These are phyloP conservation scores for Lycocorax pyrrhopterus DNA, from an alignment of 2,113 vertebrate genomes.

Conservation along the genomic window DNA sequence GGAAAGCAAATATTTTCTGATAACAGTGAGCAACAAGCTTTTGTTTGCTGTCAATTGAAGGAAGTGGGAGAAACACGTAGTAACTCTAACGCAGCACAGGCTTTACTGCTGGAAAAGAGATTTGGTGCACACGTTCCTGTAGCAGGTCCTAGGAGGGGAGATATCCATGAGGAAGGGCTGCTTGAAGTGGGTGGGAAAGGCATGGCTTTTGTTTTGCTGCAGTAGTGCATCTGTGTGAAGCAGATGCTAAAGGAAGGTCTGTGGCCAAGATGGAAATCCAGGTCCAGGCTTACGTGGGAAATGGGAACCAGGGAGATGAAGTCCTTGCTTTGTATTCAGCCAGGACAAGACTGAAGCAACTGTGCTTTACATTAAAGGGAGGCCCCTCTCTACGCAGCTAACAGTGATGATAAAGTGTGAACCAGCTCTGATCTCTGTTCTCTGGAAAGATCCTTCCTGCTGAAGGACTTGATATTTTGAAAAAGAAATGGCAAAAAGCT, in stretches of 20 bases:
- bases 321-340: not conserved
- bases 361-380: not conserved
- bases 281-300: not conserved
- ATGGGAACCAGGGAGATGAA: not conserved
- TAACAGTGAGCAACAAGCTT: not conserved
- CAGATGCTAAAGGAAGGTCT: not conserved
- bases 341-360: not conserved
- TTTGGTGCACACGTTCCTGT: not conserved
- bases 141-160: not conserved
- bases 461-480: not conserved
- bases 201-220: not conserved
- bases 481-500: not conserved
- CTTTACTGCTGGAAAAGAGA: not conserved
- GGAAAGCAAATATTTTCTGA: not conserved
- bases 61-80: not conserved
- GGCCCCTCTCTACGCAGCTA: not conserved
- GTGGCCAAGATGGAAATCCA: not conserved
- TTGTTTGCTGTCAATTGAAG: constrained; percentile 43
- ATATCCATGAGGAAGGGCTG: not conserved
- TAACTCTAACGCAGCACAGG: not conserved
- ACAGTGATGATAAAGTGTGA: not conserved
- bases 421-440: not conserved
- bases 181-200: not conserved
- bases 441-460: not conserved
- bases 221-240: not conserved